phyloP scores from a whole-genome alignment of 2,113 vertebrate genomes.

The Lasiurus cinereus region DNA sequence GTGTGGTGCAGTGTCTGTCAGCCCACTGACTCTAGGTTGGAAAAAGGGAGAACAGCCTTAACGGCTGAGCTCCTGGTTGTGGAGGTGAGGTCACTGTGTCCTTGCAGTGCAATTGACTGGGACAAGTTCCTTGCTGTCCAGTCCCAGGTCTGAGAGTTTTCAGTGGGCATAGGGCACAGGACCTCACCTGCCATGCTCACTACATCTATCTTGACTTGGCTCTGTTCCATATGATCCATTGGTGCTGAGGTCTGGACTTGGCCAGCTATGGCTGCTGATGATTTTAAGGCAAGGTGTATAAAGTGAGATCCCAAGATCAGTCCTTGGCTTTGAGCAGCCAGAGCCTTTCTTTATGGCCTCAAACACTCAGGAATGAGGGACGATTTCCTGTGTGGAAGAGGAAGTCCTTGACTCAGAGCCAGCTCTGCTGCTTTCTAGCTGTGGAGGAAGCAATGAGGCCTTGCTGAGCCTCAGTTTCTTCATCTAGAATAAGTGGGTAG shows the following conservation, averaged over 20 bases:
- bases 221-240: neutral
- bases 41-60: neutral
- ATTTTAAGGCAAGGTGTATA: neutral
- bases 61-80: neutral
- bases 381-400: neutral
- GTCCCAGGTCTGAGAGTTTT: neutral
- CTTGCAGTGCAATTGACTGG: accelerated
- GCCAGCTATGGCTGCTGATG: neutral
- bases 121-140: slow-evolving; percentile 7
- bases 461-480: slow-evolving; percentile 39
- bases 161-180: neutral
- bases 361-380: neutral
- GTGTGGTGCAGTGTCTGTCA: neutral
- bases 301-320: neutral
- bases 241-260: neutral
- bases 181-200: neutral
- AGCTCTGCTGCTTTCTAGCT: neutral
- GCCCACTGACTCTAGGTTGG: neutral
- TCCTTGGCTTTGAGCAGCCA: neutral
- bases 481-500: neutral
- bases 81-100: slow-evolving; percentile 31
- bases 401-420: neutral
- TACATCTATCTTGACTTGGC: neutral
- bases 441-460: neutral
- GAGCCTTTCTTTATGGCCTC: neutral